A percentile compares a stretch with the other conserved stretches of the same genome.
These are phyloP conservation scores for Drosophila neocordata DNA, from an alignment of 1,140 invertebrate species.

Conservation along the genomic window DNA sequence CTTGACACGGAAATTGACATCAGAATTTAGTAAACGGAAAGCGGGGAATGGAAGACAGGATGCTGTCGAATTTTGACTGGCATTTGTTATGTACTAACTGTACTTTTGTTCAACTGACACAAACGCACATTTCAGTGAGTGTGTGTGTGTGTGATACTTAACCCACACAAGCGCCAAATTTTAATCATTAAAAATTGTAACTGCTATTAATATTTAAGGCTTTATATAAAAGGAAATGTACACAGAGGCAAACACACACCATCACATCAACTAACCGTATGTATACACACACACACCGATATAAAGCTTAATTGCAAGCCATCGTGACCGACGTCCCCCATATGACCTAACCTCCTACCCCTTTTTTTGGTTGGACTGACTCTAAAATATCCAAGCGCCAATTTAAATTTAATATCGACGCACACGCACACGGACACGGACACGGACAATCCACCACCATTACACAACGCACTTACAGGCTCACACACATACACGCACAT, in stretches of 20 bases:
- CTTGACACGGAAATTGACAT: constrained; percentile 37
- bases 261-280: constrained; percentile 47
- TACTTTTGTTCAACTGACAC: constrained; percentile 53
- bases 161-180: constrained; percentile 72
- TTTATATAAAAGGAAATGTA: constrained; percentile 51
- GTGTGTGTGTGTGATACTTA: constrained; percentile 7
- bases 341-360: constrained; percentile 23
- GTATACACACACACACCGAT: constrained; percentile 21
- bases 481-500: constrained; percentile 33
- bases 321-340: constrained; percentile 57
- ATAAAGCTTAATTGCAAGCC: constrained; percentile 70
- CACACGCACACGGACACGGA: constrained; percentile 54
- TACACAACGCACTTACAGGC: constrained; percentile 23
- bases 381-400: constrained; percentile 77
- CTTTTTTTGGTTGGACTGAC: constrained; percentile 33
- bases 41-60: constrained; percentile 6
- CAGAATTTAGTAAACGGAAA: constrained; percentile 5
- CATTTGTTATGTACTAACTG: constrained; percentile 57
- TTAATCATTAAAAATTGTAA: constrained; percentile 81
- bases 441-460: constrained; percentile 54
- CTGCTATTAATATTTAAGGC: constrained; percentile 80
- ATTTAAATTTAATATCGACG: constrained; percentile 82
- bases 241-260: constrained; percentile 24
- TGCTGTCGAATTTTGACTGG: constrained; percentile 54
- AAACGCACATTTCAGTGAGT: constrained; percentile 8